Conservation (phyloP, 2,113 vertebrate genomes). For the Tachysurus vachellii region DNA sequence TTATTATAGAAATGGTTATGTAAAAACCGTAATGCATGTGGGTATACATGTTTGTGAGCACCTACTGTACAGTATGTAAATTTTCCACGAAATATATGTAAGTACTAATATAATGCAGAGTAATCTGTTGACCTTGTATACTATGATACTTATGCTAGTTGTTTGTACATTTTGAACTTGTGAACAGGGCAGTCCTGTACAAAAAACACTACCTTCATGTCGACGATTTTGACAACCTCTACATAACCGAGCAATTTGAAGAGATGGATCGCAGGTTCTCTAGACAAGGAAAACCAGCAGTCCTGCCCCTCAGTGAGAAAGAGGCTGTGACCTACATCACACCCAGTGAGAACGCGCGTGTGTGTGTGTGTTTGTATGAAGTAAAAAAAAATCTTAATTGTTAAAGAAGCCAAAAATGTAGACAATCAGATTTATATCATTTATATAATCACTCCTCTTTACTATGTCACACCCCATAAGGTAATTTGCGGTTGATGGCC, state of each 20-base stretch:
- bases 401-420: not conserved
- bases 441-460: conserved; percentile 3
- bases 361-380: not conserved
- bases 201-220: conserved; percentile 72
- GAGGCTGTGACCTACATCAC: conserved; percentile 77
- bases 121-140: not conserved
- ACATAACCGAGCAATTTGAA: conserved; percentile 78
- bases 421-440: not conserved
- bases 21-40: not conserved
- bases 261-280: conserved; percentile 70
- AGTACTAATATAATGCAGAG: not conserved
- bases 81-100: not conserved
- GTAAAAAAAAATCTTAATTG: not conserved
- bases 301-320: conserved; percentile 74
- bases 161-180: not conserved
- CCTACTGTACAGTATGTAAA: not conserved
- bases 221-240: conserved; percentile 82
- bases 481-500: conserved; percentile 61
- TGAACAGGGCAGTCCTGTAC: conserved; percentile 79
- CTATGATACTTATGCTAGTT: not conserved
- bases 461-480: conserved; percentile 55
- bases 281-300: conserved; percentile 62
- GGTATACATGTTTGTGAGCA: not conserved
- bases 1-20: not conserved
- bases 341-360: conserved; percentile 70